Evolutionary conservation across 2,888 invertebrate genomes (phyloP), one percentile per base, ranked within the genome.

Genomic region (Eudasyphora cyanicolor): DNA sequence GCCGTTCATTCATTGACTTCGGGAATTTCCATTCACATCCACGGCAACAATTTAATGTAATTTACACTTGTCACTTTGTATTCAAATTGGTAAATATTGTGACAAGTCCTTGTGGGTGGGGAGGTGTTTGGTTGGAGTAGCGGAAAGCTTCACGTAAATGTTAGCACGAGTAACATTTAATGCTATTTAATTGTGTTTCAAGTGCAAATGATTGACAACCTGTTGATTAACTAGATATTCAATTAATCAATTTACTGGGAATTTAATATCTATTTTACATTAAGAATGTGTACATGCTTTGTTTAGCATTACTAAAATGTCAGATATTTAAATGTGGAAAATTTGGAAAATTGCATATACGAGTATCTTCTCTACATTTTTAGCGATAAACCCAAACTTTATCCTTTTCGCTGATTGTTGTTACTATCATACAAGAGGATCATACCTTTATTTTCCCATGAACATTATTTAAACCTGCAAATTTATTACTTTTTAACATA

Each of bases 401-500:
- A 57, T 67, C 42, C 24, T 51, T 38, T 21, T n/a, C 14, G 45
- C 21, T 12, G n/a, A 57, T 32, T 38, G 1, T 51, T 45, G 27
- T 24, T 21, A 38, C 19, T 75, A 35, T 6, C 21, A 10, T n/a
- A n/a, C 1, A 14, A 35, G 74, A 81, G 73, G 79, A 70, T n/a
- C 24, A 3, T 70, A 83, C 83, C 81, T 84, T 76, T 54, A 76
- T 42, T 76, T 76, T 76, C 78, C 60, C 76, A 79, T 81, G 75
- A 67, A 49, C 67, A 24, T 76, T 29, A 71, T 75, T 78, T 73
- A 49, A 78, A 71, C 75, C 80, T 71, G 76, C 29, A 51, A 76
- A 84, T 60, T 84, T 84, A 81, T 81, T 84, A 84, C 81, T 78
- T 71, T 78, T 49, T 19, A 67, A 73, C 76, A 74, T 79, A 76